Evolutionary conservation across 2,797 vertebrate genomes (phyloP).

Genomic region (Lerista edwardsae): DNA sequence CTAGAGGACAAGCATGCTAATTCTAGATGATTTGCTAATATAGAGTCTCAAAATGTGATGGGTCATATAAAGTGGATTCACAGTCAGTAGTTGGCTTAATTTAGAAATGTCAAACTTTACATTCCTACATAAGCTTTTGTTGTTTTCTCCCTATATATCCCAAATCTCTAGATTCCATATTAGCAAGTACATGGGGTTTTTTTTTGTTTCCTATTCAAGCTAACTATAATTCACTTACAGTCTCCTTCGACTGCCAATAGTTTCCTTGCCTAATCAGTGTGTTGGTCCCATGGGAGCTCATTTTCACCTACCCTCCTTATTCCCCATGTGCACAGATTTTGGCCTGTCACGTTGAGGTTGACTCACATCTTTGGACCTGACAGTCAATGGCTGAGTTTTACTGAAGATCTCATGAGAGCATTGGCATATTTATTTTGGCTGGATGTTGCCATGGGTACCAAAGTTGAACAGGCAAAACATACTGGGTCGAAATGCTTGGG

Average conservation of each 20-base stretch:
- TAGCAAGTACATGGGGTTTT: too few relatives aligned
- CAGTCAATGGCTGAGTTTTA: constrained; percentile 30
- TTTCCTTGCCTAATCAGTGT: not conserved
- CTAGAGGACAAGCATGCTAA: constrained; percentile 54
- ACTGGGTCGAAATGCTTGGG: constrained; percentile 67
- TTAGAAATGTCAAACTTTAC: constrained; percentile 43
- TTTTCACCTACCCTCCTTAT: constrained; percentile 26
- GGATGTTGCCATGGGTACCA: constrained; percentile 63
- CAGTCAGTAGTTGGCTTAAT: constrained; percentile 50
- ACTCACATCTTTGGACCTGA: constrained; percentile 51
- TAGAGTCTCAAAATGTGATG: constrained; percentile 12
- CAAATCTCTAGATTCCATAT: not conserved
- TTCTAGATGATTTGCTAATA: constrained; percentile 35
- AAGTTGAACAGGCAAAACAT: constrained; percentile 60
- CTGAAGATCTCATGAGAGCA: constrained; percentile 43
- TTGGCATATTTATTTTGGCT: constrained; percentile 52
- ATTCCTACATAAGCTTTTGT: constrained; percentile 53
- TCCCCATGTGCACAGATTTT: constrained; percentile 44
- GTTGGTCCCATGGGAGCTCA: not conserved
- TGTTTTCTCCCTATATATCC: not conserved
- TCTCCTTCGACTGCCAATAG: not conserved
- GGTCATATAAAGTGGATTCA: constrained; percentile 36
- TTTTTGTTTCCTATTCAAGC: not conserved
- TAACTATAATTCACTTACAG: not conserved
- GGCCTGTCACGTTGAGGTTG: constrained; percentile 35